Base-by-base conservation (phyloP, 2,113 vertebrate species). In the Pleuronectes platessa region DNA sequence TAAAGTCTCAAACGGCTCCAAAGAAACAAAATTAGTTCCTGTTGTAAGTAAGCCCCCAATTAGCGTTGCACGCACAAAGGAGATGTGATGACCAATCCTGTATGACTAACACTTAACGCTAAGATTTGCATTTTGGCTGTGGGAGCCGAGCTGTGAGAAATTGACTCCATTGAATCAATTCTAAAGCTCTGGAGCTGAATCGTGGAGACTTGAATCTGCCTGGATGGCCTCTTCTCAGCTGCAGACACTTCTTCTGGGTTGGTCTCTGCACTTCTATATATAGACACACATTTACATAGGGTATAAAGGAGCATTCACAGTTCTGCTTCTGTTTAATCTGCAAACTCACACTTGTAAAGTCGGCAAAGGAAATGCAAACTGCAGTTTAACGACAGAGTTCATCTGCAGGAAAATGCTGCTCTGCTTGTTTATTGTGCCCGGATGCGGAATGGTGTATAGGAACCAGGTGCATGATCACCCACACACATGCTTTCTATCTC, bases 41-140 rank as follows among this genome's bases (percentile, higher is more conserved):
- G 5, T 76, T 59, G 47, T 51, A 73, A 76, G 76, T 71, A n/a
- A 76, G 72, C 61, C n/a, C 18, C 49, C 65, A 62, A 78, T 79
- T 17, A 76, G 63, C 59, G 18, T 35, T 59, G 53, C 11, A 14
- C 8, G 2, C 26, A 70, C 47, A 71, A 74, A 79, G 51, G 55
- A 65, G 59, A 76, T 0, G 47, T 31, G n/a, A 21, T 71, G 71
- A 74, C 82, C 42, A 68, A 73, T 68, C 58, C 35, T 55, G 58
- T 14, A 17, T 56, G 67, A 78, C 49, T 15, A 76, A 82, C 74
- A 66, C 51, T 70, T 24, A 20, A 58, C 59, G 2, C 7, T 10
- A 53, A 40, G 49, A 80, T 56, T 54, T 61, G 76, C 54, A 59
- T 70, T 71, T 74, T 70, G 47, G 18, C 35, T 42, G 17, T 7